Evolutionary conservation across 2,888 invertebrate species (phyloP).

Genomic region (Yponomeuta evonymella): DNA sequence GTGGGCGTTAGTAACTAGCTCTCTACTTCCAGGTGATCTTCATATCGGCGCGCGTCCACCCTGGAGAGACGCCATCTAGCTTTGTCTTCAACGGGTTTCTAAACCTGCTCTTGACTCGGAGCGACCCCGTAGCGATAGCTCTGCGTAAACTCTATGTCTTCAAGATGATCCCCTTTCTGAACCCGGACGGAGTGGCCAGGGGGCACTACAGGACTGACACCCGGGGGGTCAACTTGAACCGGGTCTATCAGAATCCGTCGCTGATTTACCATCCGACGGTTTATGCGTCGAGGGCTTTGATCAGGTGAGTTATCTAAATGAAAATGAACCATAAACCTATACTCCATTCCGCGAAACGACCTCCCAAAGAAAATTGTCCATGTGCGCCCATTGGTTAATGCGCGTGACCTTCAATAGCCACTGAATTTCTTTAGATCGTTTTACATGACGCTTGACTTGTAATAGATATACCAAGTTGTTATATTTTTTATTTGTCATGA

Average conservation of each 20-base stretch:
- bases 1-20: no score
- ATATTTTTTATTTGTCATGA: no score
- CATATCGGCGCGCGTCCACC: conserved; percentile 92
- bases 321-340: not conserved
- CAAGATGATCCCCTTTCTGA: conserved; percentile 92
- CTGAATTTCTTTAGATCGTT: no score
- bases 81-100: conserved; percentile 93
- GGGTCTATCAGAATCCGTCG: conserved; percentile 89
- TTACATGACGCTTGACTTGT: no score
- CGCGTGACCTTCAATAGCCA: no score
- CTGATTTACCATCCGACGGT: conserved; percentile 86
- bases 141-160: conserved; percentile 88
- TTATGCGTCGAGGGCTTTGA: conserved; percentile 87
- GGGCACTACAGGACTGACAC: conserved; percentile 93
- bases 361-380: no score
- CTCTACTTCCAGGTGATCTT: conserved; percentile 80
- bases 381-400: no score
- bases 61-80: conserved; percentile 93
- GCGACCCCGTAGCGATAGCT: conserved; percentile 84
- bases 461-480: no score
- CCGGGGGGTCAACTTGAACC: conserved; percentile 90
- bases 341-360: no score
- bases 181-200: conserved; percentile 92
- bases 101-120: conserved; percentile 83
- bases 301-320: conserved; percentile 58